phyloP scores from a whole-genome alignment of 2,113 vertebrate genomes.

The Aramus guarauna region DNA sequence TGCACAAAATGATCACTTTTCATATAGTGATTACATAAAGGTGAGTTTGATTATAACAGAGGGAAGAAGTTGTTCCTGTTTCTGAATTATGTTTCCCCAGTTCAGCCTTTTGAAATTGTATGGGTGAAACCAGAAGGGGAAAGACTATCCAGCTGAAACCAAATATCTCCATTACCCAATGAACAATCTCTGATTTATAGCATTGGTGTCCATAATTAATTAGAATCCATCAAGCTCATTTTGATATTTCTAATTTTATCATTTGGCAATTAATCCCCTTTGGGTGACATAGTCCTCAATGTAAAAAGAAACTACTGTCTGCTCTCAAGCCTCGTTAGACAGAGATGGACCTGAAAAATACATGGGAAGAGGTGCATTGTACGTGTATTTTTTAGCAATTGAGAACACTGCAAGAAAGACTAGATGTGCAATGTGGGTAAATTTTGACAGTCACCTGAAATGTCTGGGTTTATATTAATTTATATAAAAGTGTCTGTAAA shows the following conservation, averaged over 20 bases:
- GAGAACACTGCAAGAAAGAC: not conserved
- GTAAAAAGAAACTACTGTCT: constrained; percentile 17
- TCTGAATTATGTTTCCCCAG: not conserved
- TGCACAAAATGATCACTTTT: not conserved
- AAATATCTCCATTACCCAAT: not conserved
- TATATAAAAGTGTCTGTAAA: not conserved
- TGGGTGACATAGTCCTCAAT: not conserved
- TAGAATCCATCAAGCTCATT: constrained; percentile 13
- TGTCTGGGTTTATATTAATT: not conserved
- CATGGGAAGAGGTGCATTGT: not conserved
- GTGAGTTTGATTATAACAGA: not conserved
- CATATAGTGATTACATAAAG: not conserved
- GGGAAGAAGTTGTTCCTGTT: not conserved
- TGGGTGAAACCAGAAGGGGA: not conserved
- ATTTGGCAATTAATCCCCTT: constrained; percentile 47
- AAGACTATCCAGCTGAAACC: constrained; percentile 16
- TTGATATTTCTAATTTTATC: constrained; percentile 48
- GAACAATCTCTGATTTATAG: not conserved
- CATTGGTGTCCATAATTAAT: constrained; percentile 34
- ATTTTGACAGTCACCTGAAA: not conserved
- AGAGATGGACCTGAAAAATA: not conserved
- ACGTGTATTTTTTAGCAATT: not conserved
- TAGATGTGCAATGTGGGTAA: not conserved
- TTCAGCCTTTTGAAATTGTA: not conserved
- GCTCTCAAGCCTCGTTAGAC: not conserved